phyloP scores from a whole-genome alignment of 2,888 invertebrate genomes.

The Nesidiocoris tenuis region DNA sequence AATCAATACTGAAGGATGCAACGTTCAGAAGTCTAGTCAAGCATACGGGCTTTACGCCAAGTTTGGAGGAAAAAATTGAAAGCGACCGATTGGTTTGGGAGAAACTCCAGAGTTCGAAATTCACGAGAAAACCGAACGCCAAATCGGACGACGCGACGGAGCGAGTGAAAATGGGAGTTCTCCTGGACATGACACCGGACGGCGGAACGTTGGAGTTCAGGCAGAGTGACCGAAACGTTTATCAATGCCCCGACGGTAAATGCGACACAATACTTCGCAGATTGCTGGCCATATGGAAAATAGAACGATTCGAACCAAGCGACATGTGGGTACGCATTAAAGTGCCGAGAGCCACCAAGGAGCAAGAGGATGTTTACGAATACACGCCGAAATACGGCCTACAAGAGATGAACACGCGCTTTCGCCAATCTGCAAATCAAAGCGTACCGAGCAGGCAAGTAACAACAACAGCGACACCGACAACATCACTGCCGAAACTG shows the following conservation, averaged over 20 bases:
- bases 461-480: neutral
- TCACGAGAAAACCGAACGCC: conserved; percentile 35
- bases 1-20: conserved; percentile 46
- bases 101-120: conserved; percentile 47
- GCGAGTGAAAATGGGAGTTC: conserved; percentile 45
- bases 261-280: conserved; percentile 39
- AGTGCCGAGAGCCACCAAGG: conserved; percentile 42
- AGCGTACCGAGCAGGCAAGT: neutral
- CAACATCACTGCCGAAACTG: neutral
- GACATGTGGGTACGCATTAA: conserved; percentile 46
- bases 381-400: conserved; percentile 47
- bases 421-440: neutral
- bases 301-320: conserved; percentile 46
- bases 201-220: conserved; percentile 46
- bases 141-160: conserved; percentile 35
- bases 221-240: conserved; percentile 46
- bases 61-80: conserved; percentile 49
- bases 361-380: conserved; percentile 48
- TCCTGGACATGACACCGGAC: conserved; percentile 44
- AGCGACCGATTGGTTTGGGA: conserved; percentile 48
- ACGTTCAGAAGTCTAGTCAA: conserved; percentile 48
- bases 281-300: conserved; percentile 49
- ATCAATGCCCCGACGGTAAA: conserved; percentile 40
- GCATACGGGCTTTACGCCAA: conserved; percentile 48
- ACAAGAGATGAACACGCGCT: conserved; percentile 47